phyloP scores from a whole-genome alignment of 2,797 vertebrate species.

The Alectoris magna region DNA sequence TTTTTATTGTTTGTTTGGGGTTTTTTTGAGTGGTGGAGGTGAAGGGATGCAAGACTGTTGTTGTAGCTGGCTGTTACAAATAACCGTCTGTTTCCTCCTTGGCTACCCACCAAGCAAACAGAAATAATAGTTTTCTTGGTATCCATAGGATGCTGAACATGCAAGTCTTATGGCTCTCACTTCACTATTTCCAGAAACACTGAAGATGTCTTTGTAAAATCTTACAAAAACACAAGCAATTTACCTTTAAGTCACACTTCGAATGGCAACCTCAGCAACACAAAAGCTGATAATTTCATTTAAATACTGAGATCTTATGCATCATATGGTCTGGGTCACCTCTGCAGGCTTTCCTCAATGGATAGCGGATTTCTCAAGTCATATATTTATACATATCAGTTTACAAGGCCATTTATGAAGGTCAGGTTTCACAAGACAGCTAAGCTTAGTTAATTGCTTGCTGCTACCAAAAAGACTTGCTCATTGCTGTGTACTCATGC shows the following conservation, averaged over 20 bases:
- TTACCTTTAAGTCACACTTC: neutral
- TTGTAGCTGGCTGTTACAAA: neutral
- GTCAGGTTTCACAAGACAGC: constrained; percentile 27
- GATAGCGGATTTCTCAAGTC: neutral
- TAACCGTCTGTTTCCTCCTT: neutral
- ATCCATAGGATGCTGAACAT: neutral
- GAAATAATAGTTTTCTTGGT: neutral
- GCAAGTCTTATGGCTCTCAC: neutral
- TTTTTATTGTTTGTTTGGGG: neutral
- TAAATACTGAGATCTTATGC: neutral
- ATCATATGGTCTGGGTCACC: neutral
- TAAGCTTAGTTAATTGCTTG: constrained; percentile 34
- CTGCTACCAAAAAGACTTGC: constrained; percentile 9
- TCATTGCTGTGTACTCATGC: neutral
- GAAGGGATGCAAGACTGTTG: neutral
- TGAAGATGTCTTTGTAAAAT: neutral
- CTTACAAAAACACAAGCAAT: neutral
- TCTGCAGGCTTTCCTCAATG: constrained; percentile 31
- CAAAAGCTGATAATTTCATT: neutral
- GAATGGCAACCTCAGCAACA: neutral
- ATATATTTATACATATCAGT: neutral
- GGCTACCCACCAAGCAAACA: neutral
- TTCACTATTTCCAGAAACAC: neutral
- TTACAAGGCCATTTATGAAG: constrained; percentile 17
- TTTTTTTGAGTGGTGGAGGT: neutral